Evolutionary conservation across 2,113 vertebrate genomes (phyloP), one percentile per base, ranked within the genome.

Genomic region (Coryphaenoides rupestris): DNA sequence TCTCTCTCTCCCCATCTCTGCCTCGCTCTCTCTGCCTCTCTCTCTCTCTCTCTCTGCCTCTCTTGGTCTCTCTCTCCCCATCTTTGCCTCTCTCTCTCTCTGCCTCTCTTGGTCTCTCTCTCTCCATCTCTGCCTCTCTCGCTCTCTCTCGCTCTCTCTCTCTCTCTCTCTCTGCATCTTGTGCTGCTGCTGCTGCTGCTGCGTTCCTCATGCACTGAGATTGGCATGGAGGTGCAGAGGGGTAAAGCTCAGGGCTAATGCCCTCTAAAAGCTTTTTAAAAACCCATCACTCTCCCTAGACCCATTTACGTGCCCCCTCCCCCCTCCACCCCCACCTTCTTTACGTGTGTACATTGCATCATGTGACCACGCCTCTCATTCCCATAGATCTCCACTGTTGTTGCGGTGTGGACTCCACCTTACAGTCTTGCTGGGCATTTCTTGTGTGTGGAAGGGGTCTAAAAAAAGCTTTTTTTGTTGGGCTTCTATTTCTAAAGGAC

Each of bases 221-320:
- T 82, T 85, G 80, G 80, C 81, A 88, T 88, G 84, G 83, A 89
- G 84, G 80, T 85, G 80, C 74, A 87, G 73, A 77, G 72, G 82
- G 84, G 83, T 84, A 84, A 70, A 83, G 86, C 85, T 80, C 76
- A 87, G 79, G 84, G 79, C 89, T 89, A 88, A 91, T 88, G 87
- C 84, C 84, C 80, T 83, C 86, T 89, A 87, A 90, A 89, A 90
- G 89, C 89, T 89, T 89, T 90, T 91, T 88, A 86, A 89, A 91
- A 88, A 89, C 89, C 84, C 81, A 84, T 88, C 88, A 86, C 84
- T 82, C 87, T 85, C 81, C 78, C 68, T 68, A 87, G 80, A 81
- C 82, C 78, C 80, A 82, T 87, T 86, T 88, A 77, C 83, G 74
- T 72, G 74, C 76, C 9, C 33, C n/a, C n/a, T n/a, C n/a, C n/a